Percentiles rank a stretch among this genome's conserved stretches.
These are phyloP conservation scores for Melitaea cinxia DNA, from an alignment of 1,140 invertebrate species.

Conservation along the genomic window DNA sequence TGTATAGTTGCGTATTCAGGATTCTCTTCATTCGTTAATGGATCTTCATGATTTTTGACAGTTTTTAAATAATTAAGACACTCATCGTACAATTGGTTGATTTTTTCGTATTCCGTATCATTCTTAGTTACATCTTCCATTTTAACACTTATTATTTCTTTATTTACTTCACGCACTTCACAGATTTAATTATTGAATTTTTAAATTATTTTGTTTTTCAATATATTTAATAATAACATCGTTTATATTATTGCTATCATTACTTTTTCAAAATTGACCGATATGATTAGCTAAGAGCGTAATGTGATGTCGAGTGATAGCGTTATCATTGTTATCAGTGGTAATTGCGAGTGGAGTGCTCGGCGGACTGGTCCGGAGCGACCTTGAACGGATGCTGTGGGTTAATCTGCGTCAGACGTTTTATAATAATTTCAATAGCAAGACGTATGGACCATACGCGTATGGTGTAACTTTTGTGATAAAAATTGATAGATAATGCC, in stretches of 20 bases:
- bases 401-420: constrained; percentile 37
- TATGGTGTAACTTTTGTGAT: no score
- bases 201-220: background rate
- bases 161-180: background rate
- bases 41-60: constrained; percentile 27
- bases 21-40: constrained; percentile 32
- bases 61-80: constrained; percentile 66
- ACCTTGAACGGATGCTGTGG: constrained; percentile 52
- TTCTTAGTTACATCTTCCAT: constrained; percentile 36
- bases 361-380: constrained; percentile 46
- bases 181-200: no score
- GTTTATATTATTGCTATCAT: background rate
- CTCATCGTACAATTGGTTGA: constrained; percentile 69
- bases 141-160: constrained; percentile 7
- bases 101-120: constrained; percentile 53
- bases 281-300: background rate
- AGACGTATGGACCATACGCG: no score
- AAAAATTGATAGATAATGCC: no score
- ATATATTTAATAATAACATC: background rate
- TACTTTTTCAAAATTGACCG: background rate
- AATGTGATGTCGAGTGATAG: constrained; percentile 21
- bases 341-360: constrained; percentile 57
- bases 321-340: constrained; percentile 54
- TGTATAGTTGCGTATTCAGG: constrained; percentile 57
- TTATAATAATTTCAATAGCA: background rate